Evolutionary conservation across 2,888 invertebrate genomes (phyloP).

Genomic region (Calameuta filiformis): DNA sequence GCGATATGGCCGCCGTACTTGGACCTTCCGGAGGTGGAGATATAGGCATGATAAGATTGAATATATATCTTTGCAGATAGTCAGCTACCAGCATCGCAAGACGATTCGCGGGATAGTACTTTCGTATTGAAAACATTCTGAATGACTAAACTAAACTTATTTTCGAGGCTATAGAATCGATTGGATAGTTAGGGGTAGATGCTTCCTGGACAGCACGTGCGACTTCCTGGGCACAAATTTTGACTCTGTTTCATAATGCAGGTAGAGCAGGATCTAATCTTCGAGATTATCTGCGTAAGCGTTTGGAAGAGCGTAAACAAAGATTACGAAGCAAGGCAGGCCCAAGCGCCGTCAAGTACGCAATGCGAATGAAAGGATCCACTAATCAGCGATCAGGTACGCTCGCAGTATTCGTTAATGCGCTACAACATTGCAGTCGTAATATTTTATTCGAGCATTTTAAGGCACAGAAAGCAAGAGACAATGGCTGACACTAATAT

Average conservation of each 20-base stretch:
- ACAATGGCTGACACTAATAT: slow-evolving; percentile 45
- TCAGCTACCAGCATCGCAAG: slow-evolving; percentile 28
- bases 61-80: slow-evolving; percentile 68
- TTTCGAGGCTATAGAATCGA: slow-evolving; percentile 42
- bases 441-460: not conserved
- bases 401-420: not conserved
- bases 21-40: slow-evolving; percentile 66
- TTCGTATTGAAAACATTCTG: too few relatives aligned
- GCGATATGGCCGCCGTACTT: slow-evolving; percentile 52
- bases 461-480: slow-evolving; percentile 22
- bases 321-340: slow-evolving; percentile 65
- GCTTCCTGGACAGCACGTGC: slow-evolving; percentile 10
- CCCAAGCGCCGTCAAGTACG: slow-evolving; percentile 53
- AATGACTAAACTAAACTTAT: not conserved
- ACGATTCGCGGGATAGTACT: slow-evolving; percentile 9
- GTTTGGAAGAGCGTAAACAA: slow-evolving; percentile 71
- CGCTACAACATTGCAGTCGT: too few relatives aligned
- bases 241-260: slow-evolving; percentile 35
- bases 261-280: slow-evolving; percentile 69
- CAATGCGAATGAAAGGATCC: slow-evolving; percentile 52
- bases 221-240: slow-evolving; percentile 11
- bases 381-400: slow-evolving; percentile 52
- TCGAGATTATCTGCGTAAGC: slow-evolving; percentile 71
- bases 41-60: slow-evolving; percentile 70
- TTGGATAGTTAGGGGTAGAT: slow-evolving; percentile 48